phyloP scores from a whole-genome alignment of 2,113 vertebrate genomes.

The Capra hircus region DNA sequence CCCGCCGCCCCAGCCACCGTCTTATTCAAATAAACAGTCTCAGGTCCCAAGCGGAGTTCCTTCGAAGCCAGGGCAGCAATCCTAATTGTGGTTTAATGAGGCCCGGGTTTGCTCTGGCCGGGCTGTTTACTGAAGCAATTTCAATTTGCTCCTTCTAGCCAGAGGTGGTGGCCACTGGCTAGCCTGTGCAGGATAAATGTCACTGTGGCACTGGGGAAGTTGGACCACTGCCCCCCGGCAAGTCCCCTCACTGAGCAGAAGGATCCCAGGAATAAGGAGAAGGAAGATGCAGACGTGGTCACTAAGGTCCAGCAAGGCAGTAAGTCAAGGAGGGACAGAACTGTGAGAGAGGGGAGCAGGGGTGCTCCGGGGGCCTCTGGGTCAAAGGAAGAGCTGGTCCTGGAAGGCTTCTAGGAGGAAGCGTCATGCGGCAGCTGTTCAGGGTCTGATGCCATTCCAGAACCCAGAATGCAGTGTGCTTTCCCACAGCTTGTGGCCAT shows the following conservation, averaged over 20 bases:
- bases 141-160: constrained; percentile 70
- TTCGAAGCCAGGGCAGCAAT: constrained; percentile 66
- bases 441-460: not conserved
- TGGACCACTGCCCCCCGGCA: constrained; percentile 15
- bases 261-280: not conserved
- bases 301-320: not conserved
- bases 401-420: not conserved
- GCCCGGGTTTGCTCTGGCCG: constrained; percentile 73
- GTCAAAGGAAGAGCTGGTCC: not conserved
- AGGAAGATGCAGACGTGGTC: not conserved
- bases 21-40: constrained; percentile 74
- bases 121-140: constrained; percentile 80
- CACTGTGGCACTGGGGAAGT: constrained; percentile 61
- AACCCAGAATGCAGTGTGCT: too few species aligned
- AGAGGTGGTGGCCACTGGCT: constrained; percentile 68
- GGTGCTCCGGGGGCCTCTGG: rapidly evolving
- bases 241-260: not conserved
- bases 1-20: not conserved
- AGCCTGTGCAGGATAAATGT: constrained; percentile 79
- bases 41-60: constrained; percentile 67
- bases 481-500: not conserved
- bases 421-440: not conserved
- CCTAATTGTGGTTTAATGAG: constrained; percentile 83
- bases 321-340: too few species aligned
- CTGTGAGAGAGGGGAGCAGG: not conserved